A percentile compares a stretch with the other conserved stretches of the same genome.
Conservation (phyloP, 2,888 invertebrate genomes). For the Cosmorhoe ocellata region DNA sequence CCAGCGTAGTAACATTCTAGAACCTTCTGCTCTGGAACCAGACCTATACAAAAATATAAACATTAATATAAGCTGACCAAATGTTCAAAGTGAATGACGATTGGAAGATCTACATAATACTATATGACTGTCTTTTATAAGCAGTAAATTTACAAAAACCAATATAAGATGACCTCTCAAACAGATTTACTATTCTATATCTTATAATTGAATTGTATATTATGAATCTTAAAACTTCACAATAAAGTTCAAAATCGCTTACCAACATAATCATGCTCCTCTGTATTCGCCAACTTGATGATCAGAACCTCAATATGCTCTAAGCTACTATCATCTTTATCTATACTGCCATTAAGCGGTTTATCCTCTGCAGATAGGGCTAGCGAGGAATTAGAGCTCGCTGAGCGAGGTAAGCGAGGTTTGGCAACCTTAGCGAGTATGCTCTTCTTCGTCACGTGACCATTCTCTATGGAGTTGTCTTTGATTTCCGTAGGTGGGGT, state of each 20-base stretch:
- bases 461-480: slow-evolving; percentile 60
- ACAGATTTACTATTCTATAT: too few species aligned
- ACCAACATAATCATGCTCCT: slow-evolving; percentile 75
- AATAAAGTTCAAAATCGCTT: slow-evolving; percentile 36
- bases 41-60: slow-evolving; percentile 52
- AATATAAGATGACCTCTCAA: too few species aligned
- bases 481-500: slow-evolving; percentile 52
- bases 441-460: slow-evolving; percentile 53
- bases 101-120: too few species aligned
- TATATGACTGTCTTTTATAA: too few species aligned
- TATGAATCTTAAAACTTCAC: too few species aligned
- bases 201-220: too few species aligned
- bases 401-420: slow-evolving; percentile 61
- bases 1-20: slow-evolving; percentile 77
- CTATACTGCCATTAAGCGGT: slow-evolving; percentile 42
- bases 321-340: slow-evolving; percentile 41
- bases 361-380: slow-evolving; percentile 48
- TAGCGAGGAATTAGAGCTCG: slow-evolving; percentile 52
- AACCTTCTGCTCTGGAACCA: slow-evolving; percentile 84
- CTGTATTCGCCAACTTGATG: slow-evolving; percentile 66
- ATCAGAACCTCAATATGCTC: slow-evolving; percentile 67
- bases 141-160: too few species aligned
- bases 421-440: slow-evolving; percentile 68
- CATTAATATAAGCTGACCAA: too few species aligned
- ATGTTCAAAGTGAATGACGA: too few species aligned